phyloP scores from a whole-genome alignment of 2,113 vertebrate genomes.

The Gallinago undulata region DNA sequence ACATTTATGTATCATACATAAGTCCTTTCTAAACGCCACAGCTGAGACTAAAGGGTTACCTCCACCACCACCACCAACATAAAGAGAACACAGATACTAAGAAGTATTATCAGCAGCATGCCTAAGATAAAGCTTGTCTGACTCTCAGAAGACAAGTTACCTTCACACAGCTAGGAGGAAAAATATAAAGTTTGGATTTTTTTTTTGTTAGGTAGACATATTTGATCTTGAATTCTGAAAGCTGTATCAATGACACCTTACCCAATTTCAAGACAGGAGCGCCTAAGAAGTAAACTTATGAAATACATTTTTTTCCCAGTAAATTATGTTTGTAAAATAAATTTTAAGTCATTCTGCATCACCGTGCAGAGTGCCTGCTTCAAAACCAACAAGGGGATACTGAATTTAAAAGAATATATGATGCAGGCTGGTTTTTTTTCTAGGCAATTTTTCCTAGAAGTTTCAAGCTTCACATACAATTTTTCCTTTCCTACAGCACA shows the following conservation, averaged over 20 bases:
- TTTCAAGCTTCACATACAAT: neutral
- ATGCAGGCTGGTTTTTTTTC: neutral
- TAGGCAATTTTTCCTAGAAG: neutral
- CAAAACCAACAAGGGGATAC: neutral
- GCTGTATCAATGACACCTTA: neutral
- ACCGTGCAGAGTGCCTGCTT: neutral
- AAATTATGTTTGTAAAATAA: neutral
- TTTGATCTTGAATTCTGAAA: neutral
- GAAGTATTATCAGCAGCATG: neutral
- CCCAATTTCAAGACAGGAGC: neutral
- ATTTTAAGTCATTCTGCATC: neutral
- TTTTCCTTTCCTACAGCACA: neutral
- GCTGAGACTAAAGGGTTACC: neutral
- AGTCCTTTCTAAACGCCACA: neutral
- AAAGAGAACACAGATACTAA: neutral
- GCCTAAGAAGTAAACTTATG: neutral
- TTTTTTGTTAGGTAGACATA: neutral
- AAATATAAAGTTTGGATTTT: no score
- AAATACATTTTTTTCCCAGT: neutral
- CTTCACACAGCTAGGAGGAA: neutral
- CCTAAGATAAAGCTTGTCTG: neutral
- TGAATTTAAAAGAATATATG: neutral
- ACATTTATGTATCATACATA: no score
- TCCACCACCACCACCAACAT: neutral
- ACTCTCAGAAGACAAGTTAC: neutral